Percentiles rank a stretch among this genome's conserved stretches.
These are phyloP conservation scores for Poecilia latipinna DNA, from an alignment of 2,113 vertebrate species.

Conservation along the genomic window DNA sequence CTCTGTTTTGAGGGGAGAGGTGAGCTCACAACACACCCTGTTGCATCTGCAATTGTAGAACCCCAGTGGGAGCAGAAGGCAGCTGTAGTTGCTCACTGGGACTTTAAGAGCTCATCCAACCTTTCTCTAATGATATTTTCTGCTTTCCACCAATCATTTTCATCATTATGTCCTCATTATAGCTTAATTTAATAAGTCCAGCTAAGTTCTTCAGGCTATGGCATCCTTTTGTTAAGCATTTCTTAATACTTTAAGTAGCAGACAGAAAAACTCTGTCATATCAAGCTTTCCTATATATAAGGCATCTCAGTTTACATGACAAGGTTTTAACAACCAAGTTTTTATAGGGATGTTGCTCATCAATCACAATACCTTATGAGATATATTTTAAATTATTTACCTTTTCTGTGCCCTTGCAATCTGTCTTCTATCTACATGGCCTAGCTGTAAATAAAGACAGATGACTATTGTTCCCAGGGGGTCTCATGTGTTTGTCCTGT, in stretches of 20 bases:
- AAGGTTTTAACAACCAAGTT: not conserved
- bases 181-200: slow-evolving; percentile 6
- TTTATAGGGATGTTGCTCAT: not conserved
- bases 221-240: not conserved
- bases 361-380: not conserved
- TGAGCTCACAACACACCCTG: slow-evolving; percentile 38
- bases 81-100: slow-evolving; percentile 52
- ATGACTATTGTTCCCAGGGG: slow-evolving; percentile 52
- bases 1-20: slow-evolving; percentile 53
- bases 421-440: not conserved
- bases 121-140: slow-evolving; percentile 41
- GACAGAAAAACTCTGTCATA: not conserved
- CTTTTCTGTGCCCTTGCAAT: not conserved
- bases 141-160: slow-evolving; percentile 18
- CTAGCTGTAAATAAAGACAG: slow-evolving; percentile 32
- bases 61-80: slow-evolving; percentile 40
- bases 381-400: not conserved
- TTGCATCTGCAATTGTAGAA: slow-evolving; percentile 39
- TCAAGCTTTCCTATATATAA: not conserved
- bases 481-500: slow-evolving; percentile 35
- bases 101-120: slow-evolving; percentile 33
- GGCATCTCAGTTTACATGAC: not conserved
- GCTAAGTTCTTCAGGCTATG: slow-evolving; percentile 1
- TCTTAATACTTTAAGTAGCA: not conserved
- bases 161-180: slow-evolving; percentile 18